Conservation (phyloP, 2,113 vertebrate genomes). For the Brachyistius frenatus region DNA sequence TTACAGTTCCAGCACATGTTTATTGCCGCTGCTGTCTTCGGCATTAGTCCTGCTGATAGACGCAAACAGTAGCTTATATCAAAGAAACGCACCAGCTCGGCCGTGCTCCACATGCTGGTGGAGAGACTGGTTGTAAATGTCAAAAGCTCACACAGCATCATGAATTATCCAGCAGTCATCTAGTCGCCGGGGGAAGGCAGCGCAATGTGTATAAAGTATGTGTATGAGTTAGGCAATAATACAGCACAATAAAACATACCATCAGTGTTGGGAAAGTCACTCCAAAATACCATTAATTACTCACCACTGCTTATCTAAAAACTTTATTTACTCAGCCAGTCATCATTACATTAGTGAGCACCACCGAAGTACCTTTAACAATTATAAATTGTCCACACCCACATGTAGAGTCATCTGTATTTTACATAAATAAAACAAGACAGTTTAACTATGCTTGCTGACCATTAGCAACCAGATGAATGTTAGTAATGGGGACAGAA, state of each 20-base stretch:
- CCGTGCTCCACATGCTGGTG: not conserved
- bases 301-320: too few relatives aligned
- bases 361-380: not conserved
- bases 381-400: not conserved
- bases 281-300: too few relatives aligned
- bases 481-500: too few relatives aligned
- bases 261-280: too few relatives aligned
- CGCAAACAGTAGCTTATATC: constrained; percentile 14
- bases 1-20: not conserved
- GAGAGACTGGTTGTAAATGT: constrained; percentile 37
- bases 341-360: not conserved
- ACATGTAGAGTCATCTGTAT: not conserved
- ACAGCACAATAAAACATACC: not conserved
- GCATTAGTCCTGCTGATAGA: not conserved
- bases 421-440: too few relatives aligned
- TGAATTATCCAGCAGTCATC: constrained; percentile 39
- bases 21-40: not conserved
- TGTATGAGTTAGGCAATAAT: not conserved
- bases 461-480: too few relatives aligned
- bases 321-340: too few relatives aligned
- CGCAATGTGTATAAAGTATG: constrained; percentile 3
- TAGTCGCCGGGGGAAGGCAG: constrained; percentile 2
- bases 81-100: not conserved
- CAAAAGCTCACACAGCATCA: constrained; percentile 28
- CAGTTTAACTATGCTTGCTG: too few relatives aligned